A percentile compares a stretch with the other conserved stretches of the same genome.
Evolutionary conservation across 1,140 invertebrate species (phyloP).

Genomic region (Drosophila ananassae): DNA sequence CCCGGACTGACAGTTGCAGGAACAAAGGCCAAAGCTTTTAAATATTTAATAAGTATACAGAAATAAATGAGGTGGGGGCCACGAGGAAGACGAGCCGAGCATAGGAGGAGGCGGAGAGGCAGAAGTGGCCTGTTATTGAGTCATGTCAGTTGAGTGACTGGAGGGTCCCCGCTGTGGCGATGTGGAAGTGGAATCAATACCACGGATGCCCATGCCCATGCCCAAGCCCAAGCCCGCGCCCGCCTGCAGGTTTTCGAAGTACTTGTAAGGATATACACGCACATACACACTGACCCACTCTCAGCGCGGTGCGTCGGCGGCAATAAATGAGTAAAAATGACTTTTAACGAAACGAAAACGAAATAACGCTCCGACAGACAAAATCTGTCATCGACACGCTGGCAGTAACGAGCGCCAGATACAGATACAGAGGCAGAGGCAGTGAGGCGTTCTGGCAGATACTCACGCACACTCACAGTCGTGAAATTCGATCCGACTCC

Average conservation of each 20-base stretch:
- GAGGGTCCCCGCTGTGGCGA: conserved; percentile 64
- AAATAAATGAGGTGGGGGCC: conserved; percentile 25
- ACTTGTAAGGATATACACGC: conserved; percentile 76
- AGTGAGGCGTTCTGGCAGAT: conserved; percentile 38
- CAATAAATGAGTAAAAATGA: conserved; percentile 82
- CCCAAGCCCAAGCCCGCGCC: neutral
- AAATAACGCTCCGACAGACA: conserved; percentile 53
- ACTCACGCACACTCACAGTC: conserved; percentile 45
- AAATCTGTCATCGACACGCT: conserved; percentile 80
- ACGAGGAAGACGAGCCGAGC: neutral
- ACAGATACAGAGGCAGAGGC: conserved; percentile 41
- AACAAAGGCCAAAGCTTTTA: conserved; percentile 80
- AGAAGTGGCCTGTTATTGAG: conserved; percentile 65
- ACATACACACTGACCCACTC: conserved; percentile 6
- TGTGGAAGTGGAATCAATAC: conserved; percentile 67
- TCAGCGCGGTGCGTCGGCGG: conserved; percentile 68
- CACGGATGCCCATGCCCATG: conserved; percentile 20
- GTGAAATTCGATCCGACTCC: conserved; percentile 79
- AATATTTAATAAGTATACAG: conserved; percentile 81
- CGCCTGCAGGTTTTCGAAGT: conserved; percentile 58
- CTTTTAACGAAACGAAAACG: conserved; percentile 79
- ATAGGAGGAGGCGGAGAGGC: neutral
- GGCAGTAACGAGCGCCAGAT: conserved; percentile 51
- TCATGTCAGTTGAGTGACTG: conserved; percentile 79
- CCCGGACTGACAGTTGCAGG: conserved; percentile 55